Conservation (phyloP, 1,140 invertebrate genomes). For the Tribolium castaneum region DNA sequence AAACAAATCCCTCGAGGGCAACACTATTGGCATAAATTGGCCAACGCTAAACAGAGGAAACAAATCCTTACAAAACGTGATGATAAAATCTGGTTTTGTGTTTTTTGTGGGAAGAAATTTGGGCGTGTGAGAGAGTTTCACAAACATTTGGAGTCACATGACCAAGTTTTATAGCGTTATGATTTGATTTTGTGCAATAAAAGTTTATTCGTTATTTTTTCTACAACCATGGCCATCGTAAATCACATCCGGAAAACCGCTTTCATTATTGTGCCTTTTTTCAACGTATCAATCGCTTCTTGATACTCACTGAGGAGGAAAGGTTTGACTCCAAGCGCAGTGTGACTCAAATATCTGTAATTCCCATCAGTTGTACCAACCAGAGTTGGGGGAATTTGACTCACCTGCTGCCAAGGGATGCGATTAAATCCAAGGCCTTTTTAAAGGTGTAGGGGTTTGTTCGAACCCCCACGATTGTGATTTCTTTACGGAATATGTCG, state of each 20-base stretch:
- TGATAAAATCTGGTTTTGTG: too few species aligned
- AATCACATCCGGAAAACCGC: constrained; percentile 69
- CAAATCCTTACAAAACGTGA: too few species aligned
- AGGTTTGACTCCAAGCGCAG: constrained; percentile 71
- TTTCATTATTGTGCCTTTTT: constrained; percentile 71
- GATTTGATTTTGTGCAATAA: too few species aligned
- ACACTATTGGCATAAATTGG: neutral
- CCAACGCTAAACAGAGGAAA: too few species aligned
- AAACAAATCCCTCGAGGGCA: neutral
- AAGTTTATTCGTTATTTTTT: neutral
- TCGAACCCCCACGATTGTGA: constrained; percentile 72
- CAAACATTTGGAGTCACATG: too few species aligned
- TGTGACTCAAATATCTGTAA: constrained; percentile 71
- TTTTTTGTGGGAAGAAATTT: too few species aligned
- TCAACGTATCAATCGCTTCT: constrained; percentile 68
- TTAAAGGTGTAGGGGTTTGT: constrained; percentile 76
- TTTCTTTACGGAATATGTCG: constrained; percentile 71
- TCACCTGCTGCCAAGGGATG: constrained; percentile 70
- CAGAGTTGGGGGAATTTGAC: neutral
- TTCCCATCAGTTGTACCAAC: constrained; percentile 23
- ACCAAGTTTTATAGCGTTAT: too few species aligned
- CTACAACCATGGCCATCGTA: neutral
- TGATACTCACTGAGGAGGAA: constrained; percentile 70
- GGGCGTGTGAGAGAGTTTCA: too few species aligned
- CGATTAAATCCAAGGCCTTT: constrained; percentile 70